Evolutionary conservation across 53 echinoderm and acorn worm species (phyloP), one percentile per base, ranked within the genome.

Genomic region (Paracentrotus lividus): DNA sequence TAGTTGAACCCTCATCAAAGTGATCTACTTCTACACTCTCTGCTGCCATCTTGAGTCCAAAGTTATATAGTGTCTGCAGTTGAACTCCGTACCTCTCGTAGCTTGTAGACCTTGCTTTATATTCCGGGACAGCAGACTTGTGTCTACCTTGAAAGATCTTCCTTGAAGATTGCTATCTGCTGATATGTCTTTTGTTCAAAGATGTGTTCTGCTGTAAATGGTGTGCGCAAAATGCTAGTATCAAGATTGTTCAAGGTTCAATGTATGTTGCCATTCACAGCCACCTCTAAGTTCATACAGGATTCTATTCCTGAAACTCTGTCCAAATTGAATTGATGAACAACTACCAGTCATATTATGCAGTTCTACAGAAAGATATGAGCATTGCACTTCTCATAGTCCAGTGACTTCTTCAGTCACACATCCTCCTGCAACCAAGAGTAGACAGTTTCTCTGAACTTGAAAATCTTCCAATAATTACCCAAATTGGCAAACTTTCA

Each of bases 1-100:
- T 85, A 49, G 85, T 49, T 85, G 85, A 49, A 27, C 85, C 47
- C 31, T 85, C 85, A 2, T 85, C 85, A 85, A 85, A 85, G 31
- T 85, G 85, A 51, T 85, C 85, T 15, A 85, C 85, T 85, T 85
- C 85, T n/a, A 85, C 49, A 51, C 85, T 51, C 51, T 85, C 85
- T 85, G 49, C 85, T 47, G 47, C 85, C 85, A 85, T 85, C 85
- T 49, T 85, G 85, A 13, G 31, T 49, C 85, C 85, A 36, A 49
- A 49, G 9, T 45, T 16, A n/a, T 49, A 18, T 51, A 49, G 47
- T 47, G 51, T 27, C 2, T 9, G 58, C 23, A 5, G 24, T 24
- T 23, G 3, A 72, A 20, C 40, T 38, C 72, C 72, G 5, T 5
- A 72, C 72, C 40, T 40, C 40, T 38, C 40, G 3, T 15, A 40